Evolutionary conservation across 1,140 invertebrate genomes (phyloP), one percentile per base, ranked within the genome.

Genomic region (Cryptotermes secundus): DNA sequence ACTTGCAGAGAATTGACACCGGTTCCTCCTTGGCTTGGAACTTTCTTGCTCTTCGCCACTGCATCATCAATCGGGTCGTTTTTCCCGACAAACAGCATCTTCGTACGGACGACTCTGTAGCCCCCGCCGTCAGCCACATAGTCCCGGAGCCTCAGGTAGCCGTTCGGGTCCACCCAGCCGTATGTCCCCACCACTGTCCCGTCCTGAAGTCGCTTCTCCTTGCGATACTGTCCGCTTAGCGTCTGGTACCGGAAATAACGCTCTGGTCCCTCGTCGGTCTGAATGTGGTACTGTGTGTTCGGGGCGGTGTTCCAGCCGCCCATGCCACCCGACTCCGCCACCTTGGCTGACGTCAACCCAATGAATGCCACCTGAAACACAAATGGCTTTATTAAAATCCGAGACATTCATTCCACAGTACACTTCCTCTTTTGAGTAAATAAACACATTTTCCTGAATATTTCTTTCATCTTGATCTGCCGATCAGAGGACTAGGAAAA

Each of bases 211-310:
- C 96, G 91, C 88, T 96, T 95, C 88, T 97, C 96, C 89, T 97
- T 97, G 26, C 96, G 92, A 88, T 96, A 97, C 88, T 97, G 96
- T 3, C 96, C 96, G 88, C 95, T 96, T 86, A 95, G 92, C 0
- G 96, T 97, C 90, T 97, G 96, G 88, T 95, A 97, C 84, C 95
- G 92, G 90, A 96, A 96, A 89, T 95, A 96, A 38, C 96, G 91
- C 87, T 97, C 96, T 0, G 95, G 94, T 35, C 96, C 96, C 89
- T 96, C 96, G 88, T 97, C 96, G n/a, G 96, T 97, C 90, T 97
- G 96, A 87, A 97, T 96, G 90, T 97, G 96, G 89, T 96, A 97
- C 89, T 97, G 96, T 0, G 92, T 92, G 83, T 91, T 91, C 16
- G 92, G 92, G 85, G 90, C 89, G 34, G 91, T 89, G 83, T 91